These are phyloP conservation scores for Chrysina gloriosa DNA, from an alignment of 2,888 invertebrate genomes.

Conservation along the genomic window DNA sequence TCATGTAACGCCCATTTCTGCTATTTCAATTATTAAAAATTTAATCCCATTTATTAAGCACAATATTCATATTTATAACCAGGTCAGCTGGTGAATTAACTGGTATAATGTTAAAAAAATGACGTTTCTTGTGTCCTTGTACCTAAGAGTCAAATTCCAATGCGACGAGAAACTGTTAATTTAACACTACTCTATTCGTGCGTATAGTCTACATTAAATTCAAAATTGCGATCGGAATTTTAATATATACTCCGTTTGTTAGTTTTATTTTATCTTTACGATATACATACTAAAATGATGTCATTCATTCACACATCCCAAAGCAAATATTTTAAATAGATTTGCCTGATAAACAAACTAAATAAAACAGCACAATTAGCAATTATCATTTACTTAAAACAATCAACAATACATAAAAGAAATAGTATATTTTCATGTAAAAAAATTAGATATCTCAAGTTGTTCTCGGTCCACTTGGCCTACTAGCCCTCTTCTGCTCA, in stretches of 20 bases:
- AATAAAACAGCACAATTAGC: no score
- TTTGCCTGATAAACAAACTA: neutral
- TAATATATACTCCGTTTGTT: neutral
- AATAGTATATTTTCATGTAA: neutral
- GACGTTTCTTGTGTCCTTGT: constrained; percentile 33
- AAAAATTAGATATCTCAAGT: neutral
- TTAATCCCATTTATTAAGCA: neutral
- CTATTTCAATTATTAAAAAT: constrained; percentile 5
- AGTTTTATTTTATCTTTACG: neutral
- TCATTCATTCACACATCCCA: neutral
- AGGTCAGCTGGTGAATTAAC: constrained; percentile 35
- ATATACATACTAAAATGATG: neutral
- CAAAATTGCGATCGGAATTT: neutral
- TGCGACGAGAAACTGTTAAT: constrained; percentile 31
- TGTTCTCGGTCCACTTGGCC: neutral
- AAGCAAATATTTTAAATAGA: neutral
- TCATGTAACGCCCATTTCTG: constrained; percentile 41
- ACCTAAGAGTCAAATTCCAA: constrained; percentile 39
- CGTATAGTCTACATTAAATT: neutral
- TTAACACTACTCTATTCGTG: neutral
- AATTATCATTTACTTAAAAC: neutral
- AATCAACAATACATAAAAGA: neutral
- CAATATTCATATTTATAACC: constrained; percentile 34
- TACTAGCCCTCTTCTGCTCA: constrained; percentile 63
- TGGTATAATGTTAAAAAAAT: neutral